phyloP scores from a whole-genome alignment of 2,888 invertebrate genomes.

The Noctua janthe region DNA sequence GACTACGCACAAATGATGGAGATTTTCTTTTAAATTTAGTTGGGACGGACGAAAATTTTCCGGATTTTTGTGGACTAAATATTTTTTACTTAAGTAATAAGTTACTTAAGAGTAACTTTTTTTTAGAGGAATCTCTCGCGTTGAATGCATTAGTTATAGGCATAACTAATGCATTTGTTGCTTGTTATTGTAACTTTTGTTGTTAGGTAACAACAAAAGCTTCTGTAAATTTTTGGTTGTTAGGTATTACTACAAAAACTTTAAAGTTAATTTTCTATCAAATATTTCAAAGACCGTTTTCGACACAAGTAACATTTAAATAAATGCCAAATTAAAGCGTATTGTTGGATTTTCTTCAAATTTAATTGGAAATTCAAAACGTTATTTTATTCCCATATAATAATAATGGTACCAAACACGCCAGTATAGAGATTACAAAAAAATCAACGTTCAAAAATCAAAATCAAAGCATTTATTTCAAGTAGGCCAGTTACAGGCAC shows the following conservation, averaged over 20 bases:
- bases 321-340: not conserved
- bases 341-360: not conserved
- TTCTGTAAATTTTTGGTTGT: not conserved
- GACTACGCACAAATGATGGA: conserved; percentile 47
- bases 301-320: not conserved
- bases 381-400: not conserved
- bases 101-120: too few species aligned
- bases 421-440: not conserved
- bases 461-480: too few species aligned
- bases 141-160: too few species aligned
- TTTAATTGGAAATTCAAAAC: not conserved
- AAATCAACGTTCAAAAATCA: not conserved
- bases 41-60: conserved; percentile 7
- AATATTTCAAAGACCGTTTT: not conserved
- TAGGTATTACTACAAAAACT: not conserved
- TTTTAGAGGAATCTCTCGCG: not conserved
- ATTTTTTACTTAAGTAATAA: not conserved
- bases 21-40: conserved; percentile 48
- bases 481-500: too few species aligned
- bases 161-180: too few species aligned
- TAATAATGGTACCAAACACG: not conserved
- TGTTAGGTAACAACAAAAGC: too few species aligned
- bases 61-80: conserved; percentile 1
- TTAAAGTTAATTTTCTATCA: not conserved
- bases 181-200: too few species aligned